Evolutionary conservation across 2,888 invertebrate genomes (phyloP), one percentile per base, ranked within the genome.

Genomic region (Xestia sexstrigata): DNA sequence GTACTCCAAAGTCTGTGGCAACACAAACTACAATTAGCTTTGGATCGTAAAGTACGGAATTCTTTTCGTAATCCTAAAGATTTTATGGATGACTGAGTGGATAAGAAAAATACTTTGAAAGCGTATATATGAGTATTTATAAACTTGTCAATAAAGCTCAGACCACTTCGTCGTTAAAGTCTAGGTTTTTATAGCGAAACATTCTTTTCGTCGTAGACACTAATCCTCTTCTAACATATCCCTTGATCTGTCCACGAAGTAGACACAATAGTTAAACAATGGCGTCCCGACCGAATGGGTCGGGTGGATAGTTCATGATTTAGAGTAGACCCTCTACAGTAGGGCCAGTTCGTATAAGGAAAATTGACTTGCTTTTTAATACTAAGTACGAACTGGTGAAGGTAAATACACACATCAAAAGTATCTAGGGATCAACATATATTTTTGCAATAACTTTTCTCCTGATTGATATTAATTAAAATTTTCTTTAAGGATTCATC

Each of bases 1-100:
- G 45, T 17, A 13, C 45, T 55, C 11, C 17, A 23, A 67, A 75
- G 68, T 75, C 55, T 68, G 58, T 78, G 69, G 72, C 39, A 74
- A 76, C 47, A 63, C 15, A 30, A 73, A 76, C 63, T 76, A 67
- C 30, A 60, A 60, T 42, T 20, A n/a, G 23, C 39, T 55, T 3
- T 52, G 39, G 6, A 52, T 75, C n/a, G 20, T 74, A 78, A 73
- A 74, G 45, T 49, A 49, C 35, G n/a, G 39, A 65, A 17, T 3
- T 47, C 20, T 49, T 49, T 49, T 49, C 52, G 52, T 52, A 17
- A 9, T 39, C 39, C 20, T 60, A 17, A 30, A 30, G 35, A 35
- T 20, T 30, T 20, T 55, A 58, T 73, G 30, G 60, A 26, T 67
- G 30, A 52, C 35, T 20, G 58, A 30, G 17, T 58, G 26, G 6